Evolutionary conservation across 2,888 invertebrate species (phyloP).

Genomic region (Eumacrocentrus americanus): DNA sequence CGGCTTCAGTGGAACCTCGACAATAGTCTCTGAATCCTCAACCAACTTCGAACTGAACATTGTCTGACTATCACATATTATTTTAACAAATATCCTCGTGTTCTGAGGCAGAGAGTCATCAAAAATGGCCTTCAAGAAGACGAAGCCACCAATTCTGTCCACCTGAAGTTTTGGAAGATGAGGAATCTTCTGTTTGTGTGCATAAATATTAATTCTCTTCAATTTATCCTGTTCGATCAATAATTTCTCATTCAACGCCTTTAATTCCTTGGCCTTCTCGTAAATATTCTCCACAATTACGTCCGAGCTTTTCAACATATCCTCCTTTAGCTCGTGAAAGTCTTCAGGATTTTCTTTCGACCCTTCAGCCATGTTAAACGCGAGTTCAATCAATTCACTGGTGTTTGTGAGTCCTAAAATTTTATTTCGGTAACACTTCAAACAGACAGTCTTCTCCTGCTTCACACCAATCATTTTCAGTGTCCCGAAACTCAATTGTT

Average conservation of each 20-base stretch:
- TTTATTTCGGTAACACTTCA: slow-evolving; percentile 42
- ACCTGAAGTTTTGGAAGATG: slow-evolving; percentile 41
- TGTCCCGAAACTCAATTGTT: slow-evolving; percentile 29
- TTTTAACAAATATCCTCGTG: slow-evolving; percentile 39
- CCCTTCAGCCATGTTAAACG: slow-evolving; percentile 1
- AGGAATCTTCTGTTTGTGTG: slow-evolving; percentile 41
- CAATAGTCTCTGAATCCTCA: slow-evolving; percentile 35
- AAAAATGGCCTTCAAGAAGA: slow-evolving; percentile 45
- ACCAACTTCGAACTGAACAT: slow-evolving; percentile 47
- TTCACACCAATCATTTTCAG: slow-evolving; percentile 25
- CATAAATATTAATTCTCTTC: slow-evolving; percentile 50
- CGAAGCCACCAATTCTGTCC: slow-evolving; percentile 36
- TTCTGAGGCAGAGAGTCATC: slow-evolving; percentile 42
- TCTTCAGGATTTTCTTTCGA: slow-evolving; percentile 24
- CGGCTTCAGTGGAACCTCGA: slow-evolving; percentile 43
- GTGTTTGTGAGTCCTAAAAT: slow-evolving; percentile 39
- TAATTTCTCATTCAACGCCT: slow-evolving; percentile 38
- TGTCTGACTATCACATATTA: slow-evolving; percentile 36
- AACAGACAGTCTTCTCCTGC: slow-evolving; percentile 37
- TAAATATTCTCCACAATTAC: slow-evolving; percentile 47
- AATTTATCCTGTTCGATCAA: slow-evolving; percentile 42
- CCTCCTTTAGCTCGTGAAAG: slow-evolving; percentile 38
- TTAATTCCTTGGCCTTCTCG: slow-evolving; percentile 41
- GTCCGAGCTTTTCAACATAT: slow-evolving; percentile 47
- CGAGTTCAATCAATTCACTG: slow-evolving; percentile 19